Percentiles rank a stretch among this genome's conserved stretches.
phyloP scores from a whole-genome alignment of 2,797 vertebrate species.

The Falco peregrinus region DNA sequence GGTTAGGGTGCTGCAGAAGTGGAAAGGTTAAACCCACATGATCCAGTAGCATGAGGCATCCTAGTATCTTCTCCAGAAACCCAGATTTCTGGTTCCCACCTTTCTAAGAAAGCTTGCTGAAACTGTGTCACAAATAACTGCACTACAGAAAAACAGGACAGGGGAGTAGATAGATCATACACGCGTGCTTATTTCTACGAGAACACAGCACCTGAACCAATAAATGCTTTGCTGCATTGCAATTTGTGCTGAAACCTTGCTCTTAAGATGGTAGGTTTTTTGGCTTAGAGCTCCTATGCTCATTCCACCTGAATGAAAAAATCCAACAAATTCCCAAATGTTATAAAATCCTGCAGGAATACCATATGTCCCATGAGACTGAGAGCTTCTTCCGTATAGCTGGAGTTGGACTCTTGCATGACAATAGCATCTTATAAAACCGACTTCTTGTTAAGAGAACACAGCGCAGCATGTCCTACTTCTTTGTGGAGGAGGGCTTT shows the following conservation, averaged over 20 bases:
- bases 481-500: not conserved
- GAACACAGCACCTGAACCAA: not conserved
- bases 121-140: not conserved
- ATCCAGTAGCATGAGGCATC: not conserved
- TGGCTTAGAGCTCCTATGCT: not conserved
- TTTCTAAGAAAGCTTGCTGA: not conserved
- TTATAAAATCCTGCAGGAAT: not conserved
- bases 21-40: not conserved
- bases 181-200: not conserved
- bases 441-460: not conserved
- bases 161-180: not conserved
- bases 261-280: not conserved
- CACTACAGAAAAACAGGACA: not conserved
- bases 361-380: not conserved
- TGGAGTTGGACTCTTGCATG: not conserved
- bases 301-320: not conserved
- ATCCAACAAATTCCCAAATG: not conserved
- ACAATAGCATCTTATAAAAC: not conserved
- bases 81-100: not conserved
- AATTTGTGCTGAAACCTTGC: not conserved
- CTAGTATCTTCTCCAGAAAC: not conserved
- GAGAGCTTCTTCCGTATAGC: not conserved
- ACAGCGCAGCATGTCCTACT: rapidly evolving
- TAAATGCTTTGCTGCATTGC: too few species aligned
- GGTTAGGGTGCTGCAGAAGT: not conserved